These are phyloP conservation scores for Chloroceryle inda DNA, from an alignment of 2,797 vertebrate species.

Conservation along the genomic window DNA sequence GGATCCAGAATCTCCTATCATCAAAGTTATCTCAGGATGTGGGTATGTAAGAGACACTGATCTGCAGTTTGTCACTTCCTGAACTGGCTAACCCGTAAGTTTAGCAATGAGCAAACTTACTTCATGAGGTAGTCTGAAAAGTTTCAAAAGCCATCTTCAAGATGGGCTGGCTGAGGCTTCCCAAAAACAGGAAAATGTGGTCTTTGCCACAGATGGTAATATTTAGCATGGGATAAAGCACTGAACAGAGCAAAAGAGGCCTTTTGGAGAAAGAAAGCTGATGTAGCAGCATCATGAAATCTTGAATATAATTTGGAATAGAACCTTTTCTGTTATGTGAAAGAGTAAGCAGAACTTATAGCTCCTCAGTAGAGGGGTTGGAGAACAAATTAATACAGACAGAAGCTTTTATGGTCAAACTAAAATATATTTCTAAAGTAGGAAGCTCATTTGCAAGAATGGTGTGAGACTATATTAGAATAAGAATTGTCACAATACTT, in stretches of 20 bases:
- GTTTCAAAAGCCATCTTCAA: background rate
- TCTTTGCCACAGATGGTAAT: background rate
- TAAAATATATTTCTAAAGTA: background rate
- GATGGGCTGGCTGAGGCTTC: background rate
- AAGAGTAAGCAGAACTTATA: background rate
- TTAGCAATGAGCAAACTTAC: constrained; percentile 39
- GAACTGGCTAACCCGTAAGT: background rate
- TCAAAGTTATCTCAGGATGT: constrained; percentile 82
- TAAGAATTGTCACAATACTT: background rate
- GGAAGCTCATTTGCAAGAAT: background rate
- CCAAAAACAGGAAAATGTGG: background rate
- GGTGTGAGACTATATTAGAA: background rate
- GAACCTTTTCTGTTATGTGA: background rate
- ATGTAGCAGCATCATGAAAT: fast-evolving
- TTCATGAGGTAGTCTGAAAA: background rate
- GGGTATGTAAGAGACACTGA: constrained; percentile 82
- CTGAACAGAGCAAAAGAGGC: background rate
- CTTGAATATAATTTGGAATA: background rate
- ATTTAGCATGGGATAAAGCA: background rate
- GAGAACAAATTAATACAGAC: background rate
- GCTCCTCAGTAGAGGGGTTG: background rate
- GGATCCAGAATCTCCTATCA: constrained; percentile 85
- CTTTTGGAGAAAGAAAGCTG: background rate
- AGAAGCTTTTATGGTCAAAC: background rate
- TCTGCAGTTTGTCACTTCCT: constrained; percentile 9